Conservation (phyloP, 2,888 invertebrate species). For the Drosophila subquinaria region DNA sequence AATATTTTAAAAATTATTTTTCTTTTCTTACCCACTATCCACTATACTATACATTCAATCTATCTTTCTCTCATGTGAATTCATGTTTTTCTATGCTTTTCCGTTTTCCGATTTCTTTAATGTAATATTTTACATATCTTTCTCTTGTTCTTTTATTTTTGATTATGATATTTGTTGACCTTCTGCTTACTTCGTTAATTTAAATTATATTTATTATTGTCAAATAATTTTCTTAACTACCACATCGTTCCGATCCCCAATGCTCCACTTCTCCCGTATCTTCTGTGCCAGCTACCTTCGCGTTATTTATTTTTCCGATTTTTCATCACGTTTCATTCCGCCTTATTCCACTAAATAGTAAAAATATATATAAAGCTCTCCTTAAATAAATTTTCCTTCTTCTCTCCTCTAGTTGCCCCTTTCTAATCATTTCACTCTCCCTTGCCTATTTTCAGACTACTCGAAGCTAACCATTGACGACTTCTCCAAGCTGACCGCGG, state of each 20-base stretch:
- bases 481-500: slow-evolving; percentile 86
- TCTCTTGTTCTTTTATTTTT: too few species aligned
- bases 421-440: not conserved
- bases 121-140: too few species aligned
- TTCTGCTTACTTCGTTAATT: too few species aligned
- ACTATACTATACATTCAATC: not conserved
- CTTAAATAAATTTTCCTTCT: not conserved
- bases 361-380: not conserved
- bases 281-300: too few species aligned
- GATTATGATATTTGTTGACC: too few species aligned
- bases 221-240: not conserved
- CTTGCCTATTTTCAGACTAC: slow-evolving; percentile 84
- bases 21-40: too few species aligned
- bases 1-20: too few species aligned
- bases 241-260: not conserved
- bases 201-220: too few species aligned
- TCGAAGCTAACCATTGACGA: slow-evolving; percentile 86
- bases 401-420: not conserved
- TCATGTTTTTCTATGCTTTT: not conserved
- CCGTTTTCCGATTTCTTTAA: not conserved
- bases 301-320: too few species aligned
- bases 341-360: too few species aligned
- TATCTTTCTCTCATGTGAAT: not conserved
- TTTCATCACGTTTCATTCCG: too few species aligned
- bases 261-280: not conserved